Evolutionary conservation across 2,797 vertebrate species (phyloP).

Genomic region (Merluccius polli): DNA sequence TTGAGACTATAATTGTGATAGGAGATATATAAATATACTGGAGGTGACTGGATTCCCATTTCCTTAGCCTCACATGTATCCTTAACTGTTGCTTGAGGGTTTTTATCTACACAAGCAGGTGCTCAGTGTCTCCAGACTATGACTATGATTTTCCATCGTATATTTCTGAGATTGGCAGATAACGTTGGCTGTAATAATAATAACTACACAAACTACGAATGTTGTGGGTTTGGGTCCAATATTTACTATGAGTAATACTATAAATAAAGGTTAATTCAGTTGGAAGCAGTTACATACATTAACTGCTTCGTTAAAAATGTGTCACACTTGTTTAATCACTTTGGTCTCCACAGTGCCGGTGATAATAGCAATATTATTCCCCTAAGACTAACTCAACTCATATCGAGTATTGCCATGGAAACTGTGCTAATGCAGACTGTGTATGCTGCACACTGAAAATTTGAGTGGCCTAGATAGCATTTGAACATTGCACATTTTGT

Average conservation of each 20-base stretch:
- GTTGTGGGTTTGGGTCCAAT: not conserved
- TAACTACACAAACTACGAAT: not conserved
- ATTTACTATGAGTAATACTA: not conserved
- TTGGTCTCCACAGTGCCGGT: not conserved
- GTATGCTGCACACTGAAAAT: not conserved
- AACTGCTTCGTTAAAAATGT: not conserved
- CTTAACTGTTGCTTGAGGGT: not conserved
- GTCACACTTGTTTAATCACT: not conserved
- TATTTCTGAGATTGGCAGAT: not conserved
- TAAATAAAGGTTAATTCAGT: too few relatives aligned
- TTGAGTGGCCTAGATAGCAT: not conserved
- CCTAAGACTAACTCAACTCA: not conserved
- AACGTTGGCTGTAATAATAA: not conserved
- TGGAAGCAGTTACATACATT: not conserved
- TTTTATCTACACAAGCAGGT: not conserved
- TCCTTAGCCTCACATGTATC: not conserved
- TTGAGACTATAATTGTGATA: conserved; percentile 1
- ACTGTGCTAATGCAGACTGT: not conserved
- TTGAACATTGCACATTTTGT: not conserved
- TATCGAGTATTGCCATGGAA: not conserved
- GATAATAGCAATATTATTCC: not conserved
- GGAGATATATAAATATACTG: not conserved
- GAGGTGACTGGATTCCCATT: not conserved
- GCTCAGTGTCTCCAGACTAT: not conserved
- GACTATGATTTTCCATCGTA: not conserved